These are phyloP conservation scores for Eciton burchellii DNA, from an alignment of 1,140 invertebrate genomes.

Conservation along the genomic window DNA sequence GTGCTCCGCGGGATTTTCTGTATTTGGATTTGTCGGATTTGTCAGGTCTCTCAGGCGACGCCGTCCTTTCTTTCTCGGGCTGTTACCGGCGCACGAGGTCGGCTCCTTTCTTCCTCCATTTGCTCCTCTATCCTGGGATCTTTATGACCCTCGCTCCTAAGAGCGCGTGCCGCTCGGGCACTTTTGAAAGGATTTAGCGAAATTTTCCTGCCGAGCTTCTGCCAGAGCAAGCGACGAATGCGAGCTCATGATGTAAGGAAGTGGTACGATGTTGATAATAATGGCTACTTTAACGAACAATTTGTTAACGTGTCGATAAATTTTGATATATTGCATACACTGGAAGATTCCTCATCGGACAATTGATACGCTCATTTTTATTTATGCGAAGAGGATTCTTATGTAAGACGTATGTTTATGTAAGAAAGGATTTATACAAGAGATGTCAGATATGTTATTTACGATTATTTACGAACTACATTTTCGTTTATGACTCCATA, in stretches of 20 bases:
- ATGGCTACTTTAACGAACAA: too few species aligned
- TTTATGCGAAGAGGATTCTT: too few species aligned
- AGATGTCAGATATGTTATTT: too few species aligned
- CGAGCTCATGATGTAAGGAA: not conserved
- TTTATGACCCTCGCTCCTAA: constrained; percentile 1
- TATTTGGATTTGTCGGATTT: constrained; percentile 81
- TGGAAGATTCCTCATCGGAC: too few species aligned
- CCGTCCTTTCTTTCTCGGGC: constrained; percentile 29
- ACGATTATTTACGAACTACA: not conserved
- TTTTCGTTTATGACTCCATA: not conserved
- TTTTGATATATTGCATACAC: too few species aligned
- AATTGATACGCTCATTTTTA: too few species aligned
- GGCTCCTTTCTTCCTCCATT: not conserved
- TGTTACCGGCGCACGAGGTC: constrained; percentile 2
- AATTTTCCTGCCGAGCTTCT: constrained; percentile 19
- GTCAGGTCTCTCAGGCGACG: constrained; percentile 76
- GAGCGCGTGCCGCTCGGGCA: constrained; percentile 20
- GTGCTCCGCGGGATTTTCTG: constrained; percentile 69
- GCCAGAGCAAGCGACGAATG: constrained; percentile 11
- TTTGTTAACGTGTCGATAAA: too few species aligned
- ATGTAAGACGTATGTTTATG: too few species aligned
- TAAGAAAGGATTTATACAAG: too few species aligned
- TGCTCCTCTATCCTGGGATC: not conserved
- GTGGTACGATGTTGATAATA: not conserved
- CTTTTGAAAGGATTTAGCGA: constrained; percentile 42